Percentiles rank a stretch among this genome's conserved stretches.
These are phyloP conservation scores for Periplaneta americana DNA, from an alignment of 1,140 invertebrate species.

Conservation along the genomic window DNA sequence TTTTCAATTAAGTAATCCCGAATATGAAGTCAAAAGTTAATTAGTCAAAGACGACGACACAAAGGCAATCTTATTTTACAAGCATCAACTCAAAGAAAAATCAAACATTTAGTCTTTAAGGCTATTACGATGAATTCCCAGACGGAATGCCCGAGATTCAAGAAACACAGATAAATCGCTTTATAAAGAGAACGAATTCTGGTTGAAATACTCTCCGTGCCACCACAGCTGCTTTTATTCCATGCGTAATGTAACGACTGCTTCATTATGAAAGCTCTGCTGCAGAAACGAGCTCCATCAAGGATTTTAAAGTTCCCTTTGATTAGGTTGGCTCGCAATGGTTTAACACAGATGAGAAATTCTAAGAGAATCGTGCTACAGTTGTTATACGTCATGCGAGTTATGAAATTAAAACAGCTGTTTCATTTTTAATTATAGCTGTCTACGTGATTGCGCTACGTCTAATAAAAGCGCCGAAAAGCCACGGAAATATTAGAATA, in stretches of 20 bases:
- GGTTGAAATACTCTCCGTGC: not conserved
- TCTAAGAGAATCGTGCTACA: not conserved
- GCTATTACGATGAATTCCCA: not conserved
- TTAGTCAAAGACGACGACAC: too few species aligned
- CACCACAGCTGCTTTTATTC: too few species aligned
- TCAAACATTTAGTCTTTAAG: not conserved
- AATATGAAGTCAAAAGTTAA: too few species aligned
- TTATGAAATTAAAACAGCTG: not conserved
- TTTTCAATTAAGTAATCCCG: too few species aligned
- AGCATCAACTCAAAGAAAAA: too few species aligned
- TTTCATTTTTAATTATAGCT: not conserved
- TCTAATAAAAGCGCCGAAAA: not conserved
- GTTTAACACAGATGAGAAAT: not conserved
- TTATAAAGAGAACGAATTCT: not conserved
- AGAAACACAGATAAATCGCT: not conserved
- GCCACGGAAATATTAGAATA: not conserved
- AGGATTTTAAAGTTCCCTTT: not conserved
- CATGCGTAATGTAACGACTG: too few species aligned
- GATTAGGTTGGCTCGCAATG: not conserved
- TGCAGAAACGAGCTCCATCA: not conserved
- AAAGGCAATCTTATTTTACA: too few species aligned
- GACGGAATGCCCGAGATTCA: not conserved
- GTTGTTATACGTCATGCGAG: not conserved
- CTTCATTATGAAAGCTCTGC: not conserved
- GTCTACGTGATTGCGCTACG: not conserved